Evolutionary conservation across 35 echinoderm and acorn worm genomes (phyloP).

Genomic region (Hemicentrotus pulcherrimus): DNA sequence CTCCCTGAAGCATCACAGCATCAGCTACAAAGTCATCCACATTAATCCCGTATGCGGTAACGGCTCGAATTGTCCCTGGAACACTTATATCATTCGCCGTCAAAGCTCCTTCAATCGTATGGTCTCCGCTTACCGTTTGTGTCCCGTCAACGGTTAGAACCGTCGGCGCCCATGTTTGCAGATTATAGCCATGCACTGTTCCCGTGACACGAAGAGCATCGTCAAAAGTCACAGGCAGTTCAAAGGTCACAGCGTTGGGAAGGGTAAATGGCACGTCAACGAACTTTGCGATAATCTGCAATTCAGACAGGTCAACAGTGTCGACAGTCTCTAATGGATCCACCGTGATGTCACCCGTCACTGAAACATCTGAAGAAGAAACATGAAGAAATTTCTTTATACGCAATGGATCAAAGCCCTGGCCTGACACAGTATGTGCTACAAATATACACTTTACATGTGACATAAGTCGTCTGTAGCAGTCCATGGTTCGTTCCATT

Average conservation of each 20-base stretch:
- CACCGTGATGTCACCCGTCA: not conserved
- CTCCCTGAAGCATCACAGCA: not conserved
- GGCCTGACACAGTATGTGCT: too few relatives aligned
- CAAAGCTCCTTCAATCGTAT: not conserved
- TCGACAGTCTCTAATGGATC: not conserved
- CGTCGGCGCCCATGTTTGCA: not conserved
- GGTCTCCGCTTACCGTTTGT: not conserved
- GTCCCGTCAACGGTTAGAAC: not conserved
- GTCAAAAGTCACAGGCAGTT: not conserved
- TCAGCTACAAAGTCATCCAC: not conserved
- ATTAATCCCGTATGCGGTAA: slow-evolving; percentile 14
- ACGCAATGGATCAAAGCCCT: not conserved
- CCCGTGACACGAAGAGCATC: not conserved
- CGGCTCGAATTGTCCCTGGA: not conserved
- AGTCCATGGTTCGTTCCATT: too few relatives aligned
- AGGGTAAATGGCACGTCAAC: slow-evolving; percentile 29
- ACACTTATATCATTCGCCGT: not conserved
- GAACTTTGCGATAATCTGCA: not conserved
- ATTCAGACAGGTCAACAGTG: slow-evolving; percentile 27
- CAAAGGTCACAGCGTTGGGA: slow-evolving; percentile 16
- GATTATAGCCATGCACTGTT: not conserved
- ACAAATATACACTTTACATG: too few relatives aligned
- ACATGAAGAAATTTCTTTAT: too few relatives aligned
- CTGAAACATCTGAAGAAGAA: not conserved
- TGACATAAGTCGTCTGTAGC: too few relatives aligned